phyloP scores from a whole-genome alignment of 2,797 vertebrate genomes.

The Lagothrix lagotricha region DNA sequence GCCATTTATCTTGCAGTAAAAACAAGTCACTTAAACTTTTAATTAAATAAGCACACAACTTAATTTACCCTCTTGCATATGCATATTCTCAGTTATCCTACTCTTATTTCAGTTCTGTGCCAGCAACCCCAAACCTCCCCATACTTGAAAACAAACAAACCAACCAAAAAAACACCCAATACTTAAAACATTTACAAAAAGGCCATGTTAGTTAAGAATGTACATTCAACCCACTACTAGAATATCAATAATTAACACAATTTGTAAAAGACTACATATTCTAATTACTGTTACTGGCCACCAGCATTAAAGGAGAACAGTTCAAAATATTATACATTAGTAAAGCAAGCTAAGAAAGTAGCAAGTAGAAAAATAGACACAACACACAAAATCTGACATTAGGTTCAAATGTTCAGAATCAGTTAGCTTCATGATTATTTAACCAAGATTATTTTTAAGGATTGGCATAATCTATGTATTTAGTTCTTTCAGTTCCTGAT shows the following conservation, averaged over 20 bases:
- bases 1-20: slow-evolving; percentile 63
- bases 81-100: slow-evolving; percentile 54
- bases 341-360: slow-evolving; percentile 33
- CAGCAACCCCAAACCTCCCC: background rate
- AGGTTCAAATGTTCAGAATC: slow-evolving; percentile 46
- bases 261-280: slow-evolving; percentile 57
- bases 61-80: slow-evolving; percentile 65
- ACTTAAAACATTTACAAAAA: slow-evolving; percentile 66
- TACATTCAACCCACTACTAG: slow-evolving; percentile 45
- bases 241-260: slow-evolving; percentile 60
- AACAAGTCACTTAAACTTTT: slow-evolving; percentile 73
- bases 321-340: slow-evolving; percentile 12
- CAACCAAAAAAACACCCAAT: background rate
- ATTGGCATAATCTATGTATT: slow-evolving; percentile 28
- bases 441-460: slow-evolving; percentile 29
- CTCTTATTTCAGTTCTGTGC: slow-evolving; percentile 49
- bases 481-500: slow-evolving; percentile 40
- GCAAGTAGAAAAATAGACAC: slow-evolving; percentile 37
- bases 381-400: background rate
- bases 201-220: slow-evolving; percentile 48
- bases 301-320: slow-evolving; percentile 15
- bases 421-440: slow-evolving; percentile 59
- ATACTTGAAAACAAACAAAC: slow-evolving; percentile 61
- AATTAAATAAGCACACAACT: slow-evolving; percentile 74
- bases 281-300: slow-evolving; percentile 53